phyloP scores from a whole-genome alignment of 2,113 vertebrate species.

The Craseonycteris thonglongyai region DNA sequence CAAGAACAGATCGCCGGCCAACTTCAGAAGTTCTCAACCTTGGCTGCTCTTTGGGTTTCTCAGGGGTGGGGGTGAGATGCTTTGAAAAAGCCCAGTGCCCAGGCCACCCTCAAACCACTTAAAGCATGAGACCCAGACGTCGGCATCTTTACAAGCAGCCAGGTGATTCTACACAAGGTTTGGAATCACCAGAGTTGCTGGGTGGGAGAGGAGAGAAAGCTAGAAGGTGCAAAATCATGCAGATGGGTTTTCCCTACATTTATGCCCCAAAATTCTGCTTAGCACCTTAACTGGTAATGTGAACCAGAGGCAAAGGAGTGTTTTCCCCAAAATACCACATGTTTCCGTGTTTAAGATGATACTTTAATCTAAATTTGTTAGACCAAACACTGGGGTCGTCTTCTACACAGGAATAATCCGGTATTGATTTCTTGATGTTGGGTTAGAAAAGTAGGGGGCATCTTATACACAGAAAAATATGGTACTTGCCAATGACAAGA shows the following conservation, averaged over 20 bases:
- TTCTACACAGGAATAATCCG: no score
- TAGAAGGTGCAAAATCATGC: accelerated
- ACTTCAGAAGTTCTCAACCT: background rate
- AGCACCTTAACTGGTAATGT: background rate
- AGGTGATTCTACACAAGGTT: background rate
- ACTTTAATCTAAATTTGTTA: no score
- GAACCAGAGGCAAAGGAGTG: background rate
- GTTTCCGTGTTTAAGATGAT: no score
- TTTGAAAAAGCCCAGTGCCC: background rate
- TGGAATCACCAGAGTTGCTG: accelerated
- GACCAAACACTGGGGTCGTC: no score
- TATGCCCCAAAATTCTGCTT: background rate
- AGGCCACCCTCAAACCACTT: background rate
- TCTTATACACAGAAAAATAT: no score
- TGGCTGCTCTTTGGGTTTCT: background rate
- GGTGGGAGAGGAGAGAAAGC: background rate
- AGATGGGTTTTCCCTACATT: accelerated
- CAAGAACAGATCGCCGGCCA: background rate
- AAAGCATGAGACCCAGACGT: background rate
- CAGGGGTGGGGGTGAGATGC: accelerated
- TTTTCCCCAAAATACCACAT: background rate
- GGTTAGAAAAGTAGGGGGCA: no score
- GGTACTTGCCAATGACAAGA: background rate
- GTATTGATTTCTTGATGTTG: no score
- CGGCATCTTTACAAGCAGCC: background rate